Evolutionary conservation across 2,888 invertebrate genomes (phyloP).

Genomic region (Andrena minutula): DNA sequence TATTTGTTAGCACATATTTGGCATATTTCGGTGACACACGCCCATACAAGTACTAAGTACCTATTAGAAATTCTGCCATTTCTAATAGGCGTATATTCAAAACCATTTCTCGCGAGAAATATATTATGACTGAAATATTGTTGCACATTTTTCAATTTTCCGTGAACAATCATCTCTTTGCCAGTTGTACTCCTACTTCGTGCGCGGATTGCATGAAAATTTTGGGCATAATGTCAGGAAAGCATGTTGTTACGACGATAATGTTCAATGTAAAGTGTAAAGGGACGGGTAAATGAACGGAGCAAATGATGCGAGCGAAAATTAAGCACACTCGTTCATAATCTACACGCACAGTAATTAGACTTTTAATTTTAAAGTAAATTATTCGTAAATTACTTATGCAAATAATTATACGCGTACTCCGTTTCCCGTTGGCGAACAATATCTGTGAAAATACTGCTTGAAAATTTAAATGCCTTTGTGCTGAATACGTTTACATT

Average conservation of each 20-base stretch:
- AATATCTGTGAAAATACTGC: constrained; percentile 51
- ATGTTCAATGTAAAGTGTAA: constrained; percentile 32
- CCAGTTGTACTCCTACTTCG: too few relatives aligned
- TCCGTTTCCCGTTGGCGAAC: constrained; percentile 48
- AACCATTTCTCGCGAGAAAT: too few relatives aligned
- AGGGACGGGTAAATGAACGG: constrained; percentile 22
- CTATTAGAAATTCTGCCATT: too few relatives aligned
- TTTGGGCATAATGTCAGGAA: constrained; percentile 15
- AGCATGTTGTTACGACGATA: constrained; percentile 21
- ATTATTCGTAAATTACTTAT: constrained; percentile 67
- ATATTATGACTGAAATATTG: too few relatives aligned
- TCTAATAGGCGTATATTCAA: too few relatives aligned
- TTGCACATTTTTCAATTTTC: neutral
- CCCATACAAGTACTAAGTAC: too few relatives aligned
- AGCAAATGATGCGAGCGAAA: constrained; percentile 35
- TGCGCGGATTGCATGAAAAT: neutral
- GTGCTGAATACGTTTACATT: constrained; percentile 46
- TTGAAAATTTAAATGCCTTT: constrained; percentile 64
- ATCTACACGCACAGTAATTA: constrained; percentile 28
- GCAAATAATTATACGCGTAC: constrained; percentile 35
- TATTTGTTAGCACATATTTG: too few relatives aligned
- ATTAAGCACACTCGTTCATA: constrained; percentile 19
- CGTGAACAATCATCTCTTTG: too few relatives aligned
- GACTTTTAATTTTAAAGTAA: constrained; percentile 66
- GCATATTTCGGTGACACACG: too few relatives aligned